A percentile compares a stretch with the other conserved stretches of the same genome.
phyloP scores from a whole-genome alignment of 2,888 invertebrate genomes.

The Fragum fragum region DNA sequence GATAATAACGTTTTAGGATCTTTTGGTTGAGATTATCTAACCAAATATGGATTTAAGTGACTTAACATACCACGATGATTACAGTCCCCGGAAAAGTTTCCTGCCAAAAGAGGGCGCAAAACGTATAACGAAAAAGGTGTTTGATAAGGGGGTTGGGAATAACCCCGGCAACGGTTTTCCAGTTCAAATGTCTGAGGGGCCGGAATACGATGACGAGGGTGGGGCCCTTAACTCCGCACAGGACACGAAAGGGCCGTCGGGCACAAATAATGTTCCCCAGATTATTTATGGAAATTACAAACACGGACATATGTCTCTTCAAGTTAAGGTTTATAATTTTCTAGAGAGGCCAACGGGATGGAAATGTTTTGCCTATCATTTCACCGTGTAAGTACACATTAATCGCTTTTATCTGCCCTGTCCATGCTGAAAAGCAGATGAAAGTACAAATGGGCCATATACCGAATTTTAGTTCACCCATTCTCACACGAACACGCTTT shows the following conservation, averaged over 20 bases:
- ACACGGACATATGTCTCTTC: conserved; percentile 85
- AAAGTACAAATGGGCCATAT: no score
- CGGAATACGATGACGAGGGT: conserved; percentile 43
- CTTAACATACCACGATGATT: conserved; percentile 47
- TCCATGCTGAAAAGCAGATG: no score
- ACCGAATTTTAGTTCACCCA: no score
- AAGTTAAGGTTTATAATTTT: conserved; percentile 93
- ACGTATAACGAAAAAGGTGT: conserved; percentile 52
- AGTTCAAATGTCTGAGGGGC: conserved; percentile 45
- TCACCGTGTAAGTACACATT: conserved; percentile 91
- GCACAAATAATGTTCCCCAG: conserved; percentile 51
- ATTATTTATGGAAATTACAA: conserved; percentile 61
- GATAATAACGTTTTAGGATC: no score
- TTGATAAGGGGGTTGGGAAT: conserved; percentile 48
- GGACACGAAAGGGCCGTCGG: conserved; percentile 30
- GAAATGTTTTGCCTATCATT: conserved; percentile 94
- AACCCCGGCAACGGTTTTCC: conserved; percentile 58
- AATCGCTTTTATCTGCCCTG: no score
- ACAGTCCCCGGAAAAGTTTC: conserved; percentile 44
- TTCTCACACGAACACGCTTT: no score
- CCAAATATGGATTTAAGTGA: conserved; percentile 47
- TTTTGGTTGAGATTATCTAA: no score
- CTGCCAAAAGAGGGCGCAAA: conserved; percentile 44
- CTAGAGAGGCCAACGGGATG: conserved; percentile 94
- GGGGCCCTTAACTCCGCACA: conserved; percentile 15